A percentile compares a stretch with the other conserved stretches of the same genome.
These are phyloP conservation scores for Papilio helenus DNA, from an alignment of 1,140 invertebrate species.

Conservation along the genomic window DNA sequence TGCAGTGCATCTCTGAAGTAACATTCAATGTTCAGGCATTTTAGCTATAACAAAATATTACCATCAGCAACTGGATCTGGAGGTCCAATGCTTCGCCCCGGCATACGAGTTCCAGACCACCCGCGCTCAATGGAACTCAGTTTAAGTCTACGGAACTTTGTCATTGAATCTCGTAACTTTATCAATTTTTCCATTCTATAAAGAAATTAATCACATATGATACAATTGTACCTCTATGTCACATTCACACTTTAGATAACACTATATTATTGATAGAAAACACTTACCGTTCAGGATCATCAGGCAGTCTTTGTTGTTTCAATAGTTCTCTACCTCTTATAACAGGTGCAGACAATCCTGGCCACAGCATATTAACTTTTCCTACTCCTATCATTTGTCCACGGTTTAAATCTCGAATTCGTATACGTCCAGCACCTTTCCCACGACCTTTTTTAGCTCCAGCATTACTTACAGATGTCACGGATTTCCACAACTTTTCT, in stretches of 20 bases:
- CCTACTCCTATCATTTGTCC: conserved; percentile 96
- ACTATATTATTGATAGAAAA: conserved; percentile 30
- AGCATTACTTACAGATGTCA: conserved; percentile 97
- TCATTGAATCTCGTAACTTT: conserved; percentile 89
- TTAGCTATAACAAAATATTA: not conserved
- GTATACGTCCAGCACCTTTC: conserved; percentile 89
- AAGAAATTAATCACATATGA: conserved; percentile 12
- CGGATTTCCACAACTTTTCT: conserved; percentile 95
- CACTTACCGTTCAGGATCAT: conserved; percentile 86
- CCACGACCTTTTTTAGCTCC: conserved; percentile 96
- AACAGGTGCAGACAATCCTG: conserved; percentile 94
- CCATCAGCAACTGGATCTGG: conserved; percentile 86
- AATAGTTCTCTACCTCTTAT: conserved; percentile 90
- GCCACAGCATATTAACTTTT: conserved; percentile 94
- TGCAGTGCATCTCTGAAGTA: not conserved
- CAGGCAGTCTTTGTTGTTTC: conserved; percentile 86
- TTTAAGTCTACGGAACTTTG: conserved; percentile 84
- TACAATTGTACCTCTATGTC: not conserved
- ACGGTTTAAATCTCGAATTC: conserved; percentile 92
- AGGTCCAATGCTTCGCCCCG: conserved; percentile 93
- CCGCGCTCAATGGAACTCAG: conserved; percentile 93
- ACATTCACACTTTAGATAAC: conserved; percentile 27
- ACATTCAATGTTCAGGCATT: not conserved
- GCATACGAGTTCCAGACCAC: conserved; percentile 92
- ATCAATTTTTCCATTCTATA: conserved; percentile 86